Evolutionary conservation across 2,797 vertebrate genomes (phyloP), one percentile per base, ranked within the genome.

Genomic region (Parotocinclus haroldoi): DNA sequence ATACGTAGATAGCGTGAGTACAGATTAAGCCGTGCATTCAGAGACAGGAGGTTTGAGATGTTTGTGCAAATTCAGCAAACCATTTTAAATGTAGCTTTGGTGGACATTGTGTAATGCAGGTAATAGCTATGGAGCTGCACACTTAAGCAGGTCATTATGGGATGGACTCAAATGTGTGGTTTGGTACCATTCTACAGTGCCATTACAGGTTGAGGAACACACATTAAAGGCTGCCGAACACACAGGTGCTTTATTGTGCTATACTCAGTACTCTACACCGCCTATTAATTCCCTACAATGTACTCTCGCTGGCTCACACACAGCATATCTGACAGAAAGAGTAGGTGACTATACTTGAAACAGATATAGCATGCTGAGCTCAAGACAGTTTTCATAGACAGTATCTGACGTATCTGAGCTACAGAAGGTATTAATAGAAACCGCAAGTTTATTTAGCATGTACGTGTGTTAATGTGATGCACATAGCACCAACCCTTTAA

Each of bases 131-230:
- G 80, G 82, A 81, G 56, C 48, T 73, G 61, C 50, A 76, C 19
- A 77, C 72, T 58, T 66, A 71, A 81, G 58, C 76, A 78, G 62
- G 68, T 88, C 60, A 87, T 90, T 89, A 86, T 78, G 81, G 83
- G 81, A 76, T 81, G 72, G 18, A 58, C 42, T 64, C 60, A 58
- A 70, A 57, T 39, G 39, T 52, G 37, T 65, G 44, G 51, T 66
- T 73, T 83, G 17, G 38, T 55, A n/a, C 16, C n/a, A 53, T 17
- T 69, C 27, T 36, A 65, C 19, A 56, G 19, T 68, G 58, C 39
- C 40, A 68, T 58, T 62, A 63, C 67, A 62, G 46, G 12, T 56
- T 60, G 60, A 69, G 56, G 11, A 37, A 27, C 27, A 27, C 27
- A 27, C 27, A 27, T 27, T 27, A 27, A 38, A 40, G 66, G 13